Evolutionary conservation across 2,113 vertebrate species (phyloP), one percentile per base, ranked within the genome.

Genomic region (Dasyornis broadbenti): DNA sequence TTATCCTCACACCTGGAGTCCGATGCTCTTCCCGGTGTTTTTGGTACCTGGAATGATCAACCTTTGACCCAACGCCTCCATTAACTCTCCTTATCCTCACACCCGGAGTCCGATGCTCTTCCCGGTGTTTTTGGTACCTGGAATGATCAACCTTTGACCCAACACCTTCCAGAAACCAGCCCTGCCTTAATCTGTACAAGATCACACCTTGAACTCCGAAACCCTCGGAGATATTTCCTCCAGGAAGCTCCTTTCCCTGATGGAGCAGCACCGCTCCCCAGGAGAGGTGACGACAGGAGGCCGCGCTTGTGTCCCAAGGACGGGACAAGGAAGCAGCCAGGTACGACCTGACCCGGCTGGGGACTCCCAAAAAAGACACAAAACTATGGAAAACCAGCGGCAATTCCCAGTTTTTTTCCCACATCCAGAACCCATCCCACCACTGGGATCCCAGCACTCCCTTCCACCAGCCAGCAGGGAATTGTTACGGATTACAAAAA

Each of bases 261-360:
- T 13, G 10, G 50, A n/a, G 15, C 44, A 13, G 15, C 39, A 5
- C 27, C 65, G 24, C 33, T 78, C 76, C 59, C 24, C 30, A 28
- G 37, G 3, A n/a, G 31, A 52, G 33, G 44, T 16, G 49, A 69
- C 44, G 47, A 33, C 1, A 13, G 18, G 47, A n/a, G 24, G 44
- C 37, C 15, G 7, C 26, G 16, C 42, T 23, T 1, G 28, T 4
- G 4, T 42, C 52, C 42, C 18, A 50, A 69, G 0, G 0, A 35
- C 4, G 4, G 33, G 57, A 71, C 16, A 30, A 45, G n/a, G 27
- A 37, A 84, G 21, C 44, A 27, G 10, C 2, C 59, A 30, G 47
- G 9, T 9, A n/a, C 45, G 19, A 40, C 18, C 69, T 3, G 8
- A 26, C 31, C 88, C 61, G 42, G 40, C 28, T 42, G 37, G 39